phyloP scores from a whole-genome alignment of 2,797 vertebrate genomes.

The Pitangus sulphuratus region DNA sequence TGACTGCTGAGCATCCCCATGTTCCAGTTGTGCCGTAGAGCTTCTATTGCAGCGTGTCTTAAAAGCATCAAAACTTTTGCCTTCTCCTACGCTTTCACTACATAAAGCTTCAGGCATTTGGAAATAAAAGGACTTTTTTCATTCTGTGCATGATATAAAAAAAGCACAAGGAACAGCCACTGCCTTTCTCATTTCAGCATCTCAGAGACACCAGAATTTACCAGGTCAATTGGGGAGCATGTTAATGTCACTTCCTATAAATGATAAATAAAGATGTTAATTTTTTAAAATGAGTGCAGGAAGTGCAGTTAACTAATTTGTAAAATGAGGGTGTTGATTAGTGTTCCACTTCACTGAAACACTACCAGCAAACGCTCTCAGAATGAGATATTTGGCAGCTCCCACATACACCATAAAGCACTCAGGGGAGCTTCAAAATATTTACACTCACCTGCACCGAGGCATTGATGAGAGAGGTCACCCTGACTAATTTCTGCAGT shows the following conservation, averaged over 20 bases:
- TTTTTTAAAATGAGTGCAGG: not conserved
- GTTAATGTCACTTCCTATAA: not conserved
- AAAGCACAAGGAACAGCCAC: not conserved
- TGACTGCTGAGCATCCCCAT: not conserved
- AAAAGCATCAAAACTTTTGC: not conserved
- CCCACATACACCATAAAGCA: not conserved
- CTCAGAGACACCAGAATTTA: not conserved
- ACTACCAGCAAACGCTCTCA: not conserved
- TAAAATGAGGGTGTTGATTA: slow-evolving; percentile 16
- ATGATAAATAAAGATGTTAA: not conserved
- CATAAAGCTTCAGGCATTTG: not conserved
- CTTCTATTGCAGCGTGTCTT: not conserved
- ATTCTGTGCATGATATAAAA: not conserved
- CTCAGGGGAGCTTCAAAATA: not conserved
- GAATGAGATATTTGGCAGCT: not conserved
- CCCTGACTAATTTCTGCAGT: not conserved
- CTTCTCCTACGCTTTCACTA: not conserved
- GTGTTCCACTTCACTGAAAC: not conserved
- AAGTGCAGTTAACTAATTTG: not conserved
- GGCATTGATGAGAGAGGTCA: not conserved
- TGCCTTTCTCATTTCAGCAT: not conserved
- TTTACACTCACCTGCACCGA: not conserved
- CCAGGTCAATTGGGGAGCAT: not conserved
- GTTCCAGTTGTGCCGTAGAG: not conserved
- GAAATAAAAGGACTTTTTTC: not conserved